Base-by-base conservation (phyloP, 2,113 vertebrate genomes). In the Mirounga angustirostris region DNA sequence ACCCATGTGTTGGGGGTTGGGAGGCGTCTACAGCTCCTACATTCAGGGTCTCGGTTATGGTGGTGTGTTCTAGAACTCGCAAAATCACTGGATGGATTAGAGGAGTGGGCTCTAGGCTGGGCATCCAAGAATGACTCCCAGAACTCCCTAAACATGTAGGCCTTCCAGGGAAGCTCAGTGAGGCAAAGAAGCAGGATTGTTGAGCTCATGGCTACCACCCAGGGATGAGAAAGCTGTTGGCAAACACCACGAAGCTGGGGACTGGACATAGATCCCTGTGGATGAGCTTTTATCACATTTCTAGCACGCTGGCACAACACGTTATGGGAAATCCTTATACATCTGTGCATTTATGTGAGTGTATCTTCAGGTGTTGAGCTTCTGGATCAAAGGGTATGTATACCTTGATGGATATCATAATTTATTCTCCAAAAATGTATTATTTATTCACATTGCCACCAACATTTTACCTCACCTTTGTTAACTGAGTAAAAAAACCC, bases 1-100 rank as follows among this genome's bases (percentile, higher is more conserved):
- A 0, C 52, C 56, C 8, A 6, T 3, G 0, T 84, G 46, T 36
- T 22, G 43, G 71, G n/a, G 2, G 26, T 9, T 0, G 1, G 16
- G 79, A 9, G n/a, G 18, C 9, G 12, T 22, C 56, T 26, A 52
- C 18, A 67, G 24, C 5, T 87, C 46, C 43, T 58, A 33, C 74
- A 26, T 61, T 63, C 1, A 0, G 28, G 33, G 58, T 79, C 43
- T 71, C 7, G 5, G 52, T n/a, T n/a, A 1, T 15, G 7, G 40
- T 36, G 5, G 7, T 56, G 15, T 50, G 46, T 54, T 73, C 81
- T 74, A 26, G 79, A 80, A 91, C 30, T 58, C 58, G 18, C 46
- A 36, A 33, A 10, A 46, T 63, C 85, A 21, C n/a, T 78, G 71
- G 26, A 12, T 54, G 80, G 40, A 28, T 61, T 1, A 8, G 43